A percentile compares a stretch with the other conserved stretches of the same genome.
phyloP scores from a whole-genome alignment of 2,888 invertebrate species.

The Sisyra terminalis region DNA sequence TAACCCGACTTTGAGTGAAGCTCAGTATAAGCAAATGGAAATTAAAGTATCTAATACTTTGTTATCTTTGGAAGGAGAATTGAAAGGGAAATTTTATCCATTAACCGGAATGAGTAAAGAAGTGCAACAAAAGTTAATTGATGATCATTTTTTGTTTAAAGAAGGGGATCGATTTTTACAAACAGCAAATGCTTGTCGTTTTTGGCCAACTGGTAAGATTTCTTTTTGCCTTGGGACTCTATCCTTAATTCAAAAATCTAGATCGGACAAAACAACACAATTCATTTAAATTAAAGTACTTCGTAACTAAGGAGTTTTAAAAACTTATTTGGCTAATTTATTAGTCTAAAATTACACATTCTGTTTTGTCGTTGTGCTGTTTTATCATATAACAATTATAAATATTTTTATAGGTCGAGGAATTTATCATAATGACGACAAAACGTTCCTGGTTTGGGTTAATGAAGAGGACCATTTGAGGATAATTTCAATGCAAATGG shows the following conservation, averaged over 20 bases:
- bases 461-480: constrained; percentile 96
- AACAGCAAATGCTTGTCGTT: constrained; percentile 83
- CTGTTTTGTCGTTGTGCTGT: too few relatives aligned
- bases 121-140: constrained; percentile 85
- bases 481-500: constrained; percentile 94
- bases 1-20: constrained; percentile 46
- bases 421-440: constrained; percentile 88
- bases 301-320: too few relatives aligned
- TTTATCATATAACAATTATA: too few relatives aligned
- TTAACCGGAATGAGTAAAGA: constrained; percentile 85
- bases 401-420: constrained; percentile 84
- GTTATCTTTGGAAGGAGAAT: constrained; percentile 42
- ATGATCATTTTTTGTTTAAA: constrained; percentile 95
- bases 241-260: neutral
- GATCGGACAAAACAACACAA: neutral
- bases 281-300: too few relatives aligned
- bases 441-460: constrained; percentile 93
- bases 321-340: too few relatives aligned
- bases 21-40: constrained; percentile 45
- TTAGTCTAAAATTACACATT: too few relatives aligned
- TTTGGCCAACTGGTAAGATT: constrained; percentile 59
- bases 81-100: constrained; percentile 85
- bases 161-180: constrained; percentile 82
- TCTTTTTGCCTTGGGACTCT: neutral
- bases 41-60: constrained; percentile 18